Percentiles rank a stretch among this genome's conserved stretches.
phyloP scores from a whole-genome alignment of 2,113 vertebrate genomes.

The Larimichthys crocea region DNA sequence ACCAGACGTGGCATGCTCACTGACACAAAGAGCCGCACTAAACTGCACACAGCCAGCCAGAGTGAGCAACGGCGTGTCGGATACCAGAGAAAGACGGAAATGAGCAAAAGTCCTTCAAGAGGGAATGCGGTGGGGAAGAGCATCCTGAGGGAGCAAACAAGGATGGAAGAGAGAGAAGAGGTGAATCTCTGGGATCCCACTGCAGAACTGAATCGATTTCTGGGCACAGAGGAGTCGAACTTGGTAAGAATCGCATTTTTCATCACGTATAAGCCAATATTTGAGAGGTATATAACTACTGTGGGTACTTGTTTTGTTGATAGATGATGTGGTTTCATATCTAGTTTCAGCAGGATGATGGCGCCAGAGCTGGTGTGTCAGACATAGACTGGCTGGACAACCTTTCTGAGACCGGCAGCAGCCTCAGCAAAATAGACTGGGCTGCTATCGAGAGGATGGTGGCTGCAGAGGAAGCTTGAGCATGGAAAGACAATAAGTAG shows the following conservation, averaged over 20 bases:
- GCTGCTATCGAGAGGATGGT: constrained; percentile 89
- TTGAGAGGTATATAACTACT: neutral
- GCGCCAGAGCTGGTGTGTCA: constrained; percentile 14
- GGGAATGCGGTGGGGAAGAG: constrained; percentile 18
- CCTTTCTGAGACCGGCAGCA: constrained; percentile 85
- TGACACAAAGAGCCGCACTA: constrained; percentile 45
- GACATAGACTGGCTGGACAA: constrained; percentile 68
- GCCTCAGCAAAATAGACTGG: constrained; percentile 94
- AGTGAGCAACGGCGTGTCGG: constrained; percentile 10
- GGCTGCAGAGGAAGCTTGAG: constrained; percentile 79
- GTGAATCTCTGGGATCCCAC: constrained; percentile 83
- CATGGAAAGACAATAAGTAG: neutral
- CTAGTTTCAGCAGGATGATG: constrained; percentile 58
- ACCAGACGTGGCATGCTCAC: constrained; percentile 81
- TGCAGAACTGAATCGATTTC: constrained; percentile 72
- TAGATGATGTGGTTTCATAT: neutral
- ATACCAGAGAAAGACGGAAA: constrained; percentile 7
- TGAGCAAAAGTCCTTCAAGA: constrained; percentile 15
- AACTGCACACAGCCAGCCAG: constrained; percentile 15
- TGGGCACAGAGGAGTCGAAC: constrained; percentile 45
- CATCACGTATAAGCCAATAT: neutral
- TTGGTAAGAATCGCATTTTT: constrained; percentile 52
- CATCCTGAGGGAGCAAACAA: constrained; percentile 19
- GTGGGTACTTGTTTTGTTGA: neutral
- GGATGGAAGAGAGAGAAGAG: constrained; percentile 68